phyloP scores from a whole-genome alignment of 2,797 vertebrate species.

The Toxotes lorentzi region DNA sequence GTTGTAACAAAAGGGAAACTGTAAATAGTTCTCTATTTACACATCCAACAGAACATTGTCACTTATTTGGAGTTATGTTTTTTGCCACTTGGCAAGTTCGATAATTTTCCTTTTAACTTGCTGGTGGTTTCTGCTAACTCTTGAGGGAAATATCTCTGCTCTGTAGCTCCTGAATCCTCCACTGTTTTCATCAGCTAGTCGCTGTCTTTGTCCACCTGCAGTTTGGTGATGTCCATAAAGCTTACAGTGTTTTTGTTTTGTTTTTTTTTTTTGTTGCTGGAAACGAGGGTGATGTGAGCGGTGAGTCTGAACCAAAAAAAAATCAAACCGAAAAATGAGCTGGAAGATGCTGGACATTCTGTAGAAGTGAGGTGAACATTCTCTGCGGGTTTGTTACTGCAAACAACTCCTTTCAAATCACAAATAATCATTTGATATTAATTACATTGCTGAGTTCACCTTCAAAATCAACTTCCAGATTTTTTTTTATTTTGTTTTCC shows the following conservation, averaged over 20 bases:
- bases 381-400: background rate
- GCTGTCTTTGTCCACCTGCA: background rate
- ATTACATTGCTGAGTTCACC: background rate
- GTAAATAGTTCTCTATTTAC: background rate
- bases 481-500: background rate
- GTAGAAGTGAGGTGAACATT: background rate
- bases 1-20: background rate
- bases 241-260: too few species aligned
- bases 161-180: background rate
- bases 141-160: background rate
- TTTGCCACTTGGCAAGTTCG: background rate
- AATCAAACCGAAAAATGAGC: background rate
- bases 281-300: fast-evolving
- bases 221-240: background rate
- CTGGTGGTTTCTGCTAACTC: background rate
- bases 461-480: background rate
- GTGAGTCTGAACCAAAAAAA: background rate
- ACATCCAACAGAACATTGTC: background rate
- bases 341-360: background rate
- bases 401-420: background rate
- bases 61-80: background rate
- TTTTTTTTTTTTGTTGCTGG: background rate
- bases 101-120: background rate
- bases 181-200: background rate
- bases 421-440: background rate